These are phyloP conservation scores for Tenthredo amoena DNA, from an alignment of 2,888 invertebrate species.

Conservation along the genomic window DNA sequence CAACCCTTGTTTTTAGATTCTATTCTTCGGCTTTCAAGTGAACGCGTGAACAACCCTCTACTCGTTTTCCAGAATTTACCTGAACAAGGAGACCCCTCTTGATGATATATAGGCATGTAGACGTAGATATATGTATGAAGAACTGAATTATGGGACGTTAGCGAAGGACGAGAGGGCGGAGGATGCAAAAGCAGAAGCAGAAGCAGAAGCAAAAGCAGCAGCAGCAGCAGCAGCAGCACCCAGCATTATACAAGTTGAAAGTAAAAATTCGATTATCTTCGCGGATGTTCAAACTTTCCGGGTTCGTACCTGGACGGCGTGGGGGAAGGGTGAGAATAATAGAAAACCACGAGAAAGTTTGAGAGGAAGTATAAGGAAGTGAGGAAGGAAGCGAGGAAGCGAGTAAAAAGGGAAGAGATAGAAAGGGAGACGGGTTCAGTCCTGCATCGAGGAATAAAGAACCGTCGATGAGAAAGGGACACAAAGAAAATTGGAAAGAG, in stretches of 20 bases:
- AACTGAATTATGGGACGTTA: neutral
- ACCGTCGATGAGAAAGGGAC: neutral
- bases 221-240: neutral
- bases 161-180: neutral
- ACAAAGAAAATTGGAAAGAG: neutral
- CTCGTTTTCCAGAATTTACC: neutral
- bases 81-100: neutral
- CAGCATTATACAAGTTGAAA: conserved; percentile 38
- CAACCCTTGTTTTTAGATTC: neutral
- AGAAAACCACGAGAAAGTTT: conserved; percentile 50
- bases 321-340: conserved; percentile 35
- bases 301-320: neutral
- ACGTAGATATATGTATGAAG: no score
- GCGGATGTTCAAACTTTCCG: conserved; percentile 43
- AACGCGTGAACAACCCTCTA: neutral
- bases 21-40: neutral
- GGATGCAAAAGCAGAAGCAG: neutral
- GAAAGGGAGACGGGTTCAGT: neutral
- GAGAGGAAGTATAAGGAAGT: neutral
- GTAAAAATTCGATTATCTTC: conserved; percentile 48
- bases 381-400: neutral
- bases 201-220: neutral
- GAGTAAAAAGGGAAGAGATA: neutral
- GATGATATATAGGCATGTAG: neutral
- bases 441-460: conserved; percentile 29